Evolutionary conservation across 2,888 invertebrate genomes (phyloP), one percentile per base, ranked within the genome.

Genomic region (Sminthurinus aureus): DNA sequence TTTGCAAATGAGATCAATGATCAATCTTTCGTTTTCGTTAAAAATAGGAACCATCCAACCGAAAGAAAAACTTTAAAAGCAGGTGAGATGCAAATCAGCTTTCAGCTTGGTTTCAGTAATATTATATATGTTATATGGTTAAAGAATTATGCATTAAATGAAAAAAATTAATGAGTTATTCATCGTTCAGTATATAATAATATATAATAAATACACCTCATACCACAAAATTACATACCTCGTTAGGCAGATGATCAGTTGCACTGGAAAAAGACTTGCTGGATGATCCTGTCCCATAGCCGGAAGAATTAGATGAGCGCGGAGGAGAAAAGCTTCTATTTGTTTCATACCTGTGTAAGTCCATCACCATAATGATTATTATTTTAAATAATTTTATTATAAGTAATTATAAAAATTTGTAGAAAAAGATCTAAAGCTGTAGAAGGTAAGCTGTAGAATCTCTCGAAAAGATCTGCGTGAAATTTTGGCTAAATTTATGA

Each of bases 281-380:
- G 85, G 91, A 91, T 88, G 91, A 91, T 90, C 95, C 95, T 11
- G 96, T 96, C 84, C 95, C 95, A 90, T 96, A 96, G 4, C 95
- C 95, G 66, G 95, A 95, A 91, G 95, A 95, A 90, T 94, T 95
- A 89, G 94, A 94, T 85, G 95, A 94, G 18, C 18, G 58, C 2
- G 95, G 95, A 77, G 96, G 95, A 75, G 94, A 93, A 90, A 94
- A 91, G 88, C 94, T 94, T 85, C 95, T 81, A 81, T 38, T 38
- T 38, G 86, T 92, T 89, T 95, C 95, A 91, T 94, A 94, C 85
- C 90, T 90, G 81, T 83, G 50, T 9, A 79, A 22, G 20, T 22
- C 24, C 64, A 58, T 24, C 77, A 64, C 38, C 38, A 67, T 20
- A 79, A 71, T 22, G 15, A 66, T 82, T 66, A 66, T 82, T 66